Evolutionary conservation across 2,797 vertebrate species (phyloP), one percentile per base, ranked within the genome.

Genomic region (Gambusia yucatana): DNA sequence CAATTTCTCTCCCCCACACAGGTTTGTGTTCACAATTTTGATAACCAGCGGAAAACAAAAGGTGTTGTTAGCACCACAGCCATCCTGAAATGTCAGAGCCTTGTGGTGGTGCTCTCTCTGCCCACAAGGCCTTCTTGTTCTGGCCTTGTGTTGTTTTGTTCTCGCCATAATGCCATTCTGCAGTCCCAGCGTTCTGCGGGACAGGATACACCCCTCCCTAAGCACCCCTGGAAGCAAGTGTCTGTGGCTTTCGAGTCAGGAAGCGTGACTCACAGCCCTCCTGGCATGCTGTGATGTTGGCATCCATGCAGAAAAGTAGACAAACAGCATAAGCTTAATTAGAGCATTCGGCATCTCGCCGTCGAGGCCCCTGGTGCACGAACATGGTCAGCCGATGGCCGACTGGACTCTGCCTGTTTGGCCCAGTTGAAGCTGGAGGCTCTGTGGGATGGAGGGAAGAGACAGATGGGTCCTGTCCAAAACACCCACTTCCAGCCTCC

Each of bases 271-370:
- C 93, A 94, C 86, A 80, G 79, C 72, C 90, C 91, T 91, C 90
- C 90, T 88, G 92, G 91, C 91, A 50, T 80, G 80, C 89, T 75
- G 88, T 50, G 47, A 82, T 74, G 77, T 84, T 94, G 91, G 92
- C 87, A 86, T 84, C 82, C 90, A 86, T 84, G 89, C 89, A 88
- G 90, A 88, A 87, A 91, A 91, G 91, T 89, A 81, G 83, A 95
- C 91, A 93, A 92, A 94, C 88, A 94, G 89, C 91, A 94, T 92
- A 94, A 91, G 94, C 90, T 94, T 95, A 89, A 94, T 94, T 92
- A 90, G 89, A 89, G 87, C 80, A 90, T 86, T 81, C 83, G 79
- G 85, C 91, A 82, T 88, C 88, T 88, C 55, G 80, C 90, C 88
- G 86, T 90, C 80, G 76, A 88, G 90, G 76, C 85, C 93, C 87